Percentiles rank a stretch among this genome's conserved stretches.
Conservation (phyloP, 2,113 vertebrate genomes). For the western clawed frog (Xenopus tropicalis) region DNA sequence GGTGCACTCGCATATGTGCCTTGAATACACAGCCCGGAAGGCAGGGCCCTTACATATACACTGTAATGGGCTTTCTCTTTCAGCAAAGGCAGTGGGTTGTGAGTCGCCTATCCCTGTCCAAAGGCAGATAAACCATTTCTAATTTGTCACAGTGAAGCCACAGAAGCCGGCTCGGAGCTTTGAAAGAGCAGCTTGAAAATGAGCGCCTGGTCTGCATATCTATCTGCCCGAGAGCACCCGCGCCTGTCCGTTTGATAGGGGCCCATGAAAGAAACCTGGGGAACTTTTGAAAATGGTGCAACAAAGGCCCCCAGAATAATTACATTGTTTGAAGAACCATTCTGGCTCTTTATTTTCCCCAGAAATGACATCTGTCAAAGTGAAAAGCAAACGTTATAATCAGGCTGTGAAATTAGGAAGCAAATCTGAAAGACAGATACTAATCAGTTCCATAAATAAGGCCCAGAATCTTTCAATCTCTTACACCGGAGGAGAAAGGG, state of each 20-base stretch:
- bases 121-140: constrained; percentile 33
- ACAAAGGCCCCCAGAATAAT: constrained; percentile 32
- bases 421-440: constrained; percentile 28
- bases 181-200: constrained; percentile 34
- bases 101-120: constrained; percentile 20
- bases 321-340: constrained; percentile 36
- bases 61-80: constrained; percentile 12
- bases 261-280: constrained; percentile 21
- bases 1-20: not conserved
- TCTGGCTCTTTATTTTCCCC: constrained; percentile 19
- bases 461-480: not conserved
- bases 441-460: constrained; percentile 18
- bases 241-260: constrained; percentile 30
- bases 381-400: constrained; percentile 22
- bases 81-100: not conserved
- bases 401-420: constrained; percentile 36
- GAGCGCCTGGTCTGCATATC: constrained; percentile 22
- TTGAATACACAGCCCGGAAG: constrained; percentile 10
- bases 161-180: not conserved
- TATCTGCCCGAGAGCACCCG: constrained; percentile 17
- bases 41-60: not conserved
- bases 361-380: constrained; percentile 39
- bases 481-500: not conserved
- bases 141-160: constrained; percentile 29
- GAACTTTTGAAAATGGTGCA: constrained; percentile 35